phyloP scores from a whole-genome alignment of 2,797 vertebrate species.

The Carcharodon carcharias region DNA sequence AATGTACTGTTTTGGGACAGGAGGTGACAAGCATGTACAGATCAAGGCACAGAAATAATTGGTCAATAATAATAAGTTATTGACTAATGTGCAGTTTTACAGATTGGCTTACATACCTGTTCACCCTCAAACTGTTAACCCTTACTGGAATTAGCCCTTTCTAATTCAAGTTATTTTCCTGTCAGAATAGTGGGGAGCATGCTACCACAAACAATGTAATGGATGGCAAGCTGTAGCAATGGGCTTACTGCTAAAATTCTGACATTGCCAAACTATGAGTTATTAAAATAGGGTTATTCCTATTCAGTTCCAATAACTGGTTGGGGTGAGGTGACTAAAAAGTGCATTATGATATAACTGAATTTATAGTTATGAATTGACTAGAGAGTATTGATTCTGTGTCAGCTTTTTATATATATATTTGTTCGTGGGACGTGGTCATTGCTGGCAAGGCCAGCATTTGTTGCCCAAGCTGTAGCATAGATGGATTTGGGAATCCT shows the following conservation, averaged over 20 bases:
- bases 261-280: background rate
- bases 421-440: background rate
- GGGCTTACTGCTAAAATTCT: background rate
- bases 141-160: background rate
- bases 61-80: constrained; percentile 37
- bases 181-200: background rate
- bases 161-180: background rate
- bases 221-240: background rate
- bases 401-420: background rate
- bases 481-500: no score
- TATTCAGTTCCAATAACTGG: background rate
- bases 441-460: no score
- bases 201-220: background rate
- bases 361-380: background rate
- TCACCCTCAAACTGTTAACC: background rate
- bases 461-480: no score
- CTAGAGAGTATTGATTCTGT: background rate
- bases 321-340: background rate
- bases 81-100: constrained; percentile 32
- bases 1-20: constrained; percentile 52
- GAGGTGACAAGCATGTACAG: constrained; percentile 44
- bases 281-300: background rate
- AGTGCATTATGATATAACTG: background rate
- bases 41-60: constrained; percentile 43
- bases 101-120: constrained; percentile 13